Percentiles rank a stretch among this genome's conserved stretches.
Conservation (phyloP, 2,113 vertebrate genomes). For the Pelecanoides urinatrix region DNA sequence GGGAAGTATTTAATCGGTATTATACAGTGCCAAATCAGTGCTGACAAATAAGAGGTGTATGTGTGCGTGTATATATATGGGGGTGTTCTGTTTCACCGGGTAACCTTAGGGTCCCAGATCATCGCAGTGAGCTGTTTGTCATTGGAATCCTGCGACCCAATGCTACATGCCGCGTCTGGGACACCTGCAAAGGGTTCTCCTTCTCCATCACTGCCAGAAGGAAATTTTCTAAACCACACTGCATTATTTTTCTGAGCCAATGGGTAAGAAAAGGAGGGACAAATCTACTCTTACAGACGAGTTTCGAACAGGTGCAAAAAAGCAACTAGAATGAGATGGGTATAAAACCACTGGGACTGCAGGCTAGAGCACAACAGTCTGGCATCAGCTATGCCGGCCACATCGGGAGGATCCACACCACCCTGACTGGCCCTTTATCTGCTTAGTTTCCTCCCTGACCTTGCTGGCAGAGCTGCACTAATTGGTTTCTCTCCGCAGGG, state of each 20-base stretch:
- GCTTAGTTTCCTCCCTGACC: neutral
- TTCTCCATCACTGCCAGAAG: neutral
- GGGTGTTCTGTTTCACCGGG: neutral
- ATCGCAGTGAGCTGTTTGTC: neutral
- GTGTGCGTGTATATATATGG: too few species aligned
- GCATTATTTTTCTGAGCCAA: neutral
- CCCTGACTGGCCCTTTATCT: neutral
- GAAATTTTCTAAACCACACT: neutral
- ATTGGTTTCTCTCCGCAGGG: neutral
- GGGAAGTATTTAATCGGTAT: neutral
- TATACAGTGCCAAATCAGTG: neutral
- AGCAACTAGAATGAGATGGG: neutral
- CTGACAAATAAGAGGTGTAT: neutral
- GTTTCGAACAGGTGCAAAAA: neutral
- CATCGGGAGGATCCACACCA: neutral
- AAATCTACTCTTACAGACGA: neutral
- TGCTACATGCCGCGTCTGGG: rapidly evolving
- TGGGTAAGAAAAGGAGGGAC: neutral
- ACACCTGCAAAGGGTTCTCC: neutral
- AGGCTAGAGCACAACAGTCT: rapidly evolving
- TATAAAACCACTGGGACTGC: neutral
- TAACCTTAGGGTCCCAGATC: neutral
- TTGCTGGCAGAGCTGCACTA: neutral
- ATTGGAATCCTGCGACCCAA: neutral
- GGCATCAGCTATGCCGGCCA: neutral